phyloP scores from a whole-genome alignment of 1,140 invertebrate species.

The Meloidogyne hapla region DNA sequence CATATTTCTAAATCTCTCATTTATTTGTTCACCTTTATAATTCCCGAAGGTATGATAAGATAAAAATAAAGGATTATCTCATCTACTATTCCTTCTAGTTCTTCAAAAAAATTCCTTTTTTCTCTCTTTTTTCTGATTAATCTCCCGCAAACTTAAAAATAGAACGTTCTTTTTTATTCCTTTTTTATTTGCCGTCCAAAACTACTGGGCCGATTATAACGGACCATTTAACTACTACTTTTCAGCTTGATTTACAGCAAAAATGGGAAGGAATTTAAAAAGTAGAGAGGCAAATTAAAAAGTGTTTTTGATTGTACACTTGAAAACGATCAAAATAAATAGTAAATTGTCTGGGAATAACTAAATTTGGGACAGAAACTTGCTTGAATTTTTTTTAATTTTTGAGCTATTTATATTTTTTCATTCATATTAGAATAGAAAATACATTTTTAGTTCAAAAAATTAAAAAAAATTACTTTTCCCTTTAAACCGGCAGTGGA shows the following conservation, averaged over 20 bases:
- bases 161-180: not conserved
- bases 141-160: not conserved
- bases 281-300: not conserved
- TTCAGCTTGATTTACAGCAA: slow-evolving; percentile 3
- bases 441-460: too few relatives aligned
- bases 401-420: not conserved
- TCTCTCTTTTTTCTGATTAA: not conserved
- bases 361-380: not conserved
- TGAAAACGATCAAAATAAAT: not conserved
- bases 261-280: not conserved
- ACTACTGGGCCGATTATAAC: not conserved
- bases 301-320: not conserved
- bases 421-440: too few relatives aligned
- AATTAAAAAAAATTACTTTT: too few relatives aligned
- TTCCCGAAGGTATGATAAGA: too few relatives aligned
- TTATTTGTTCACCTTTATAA: too few relatives aligned
- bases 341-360: not conserved
- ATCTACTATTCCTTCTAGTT: not conserved
- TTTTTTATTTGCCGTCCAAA: not conserved
- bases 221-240: slow-evolving; percentile 3
- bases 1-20: too few relatives aligned
- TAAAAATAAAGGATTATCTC: not conserved
- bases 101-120: not conserved
- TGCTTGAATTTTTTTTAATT: not conserved
- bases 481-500: too few relatives aligned